Evolutionary conservation across 2,888 invertebrate genomes (phyloP), one percentile per base, ranked within the genome.

Genomic region (Micropterix aruncella): DNA sequence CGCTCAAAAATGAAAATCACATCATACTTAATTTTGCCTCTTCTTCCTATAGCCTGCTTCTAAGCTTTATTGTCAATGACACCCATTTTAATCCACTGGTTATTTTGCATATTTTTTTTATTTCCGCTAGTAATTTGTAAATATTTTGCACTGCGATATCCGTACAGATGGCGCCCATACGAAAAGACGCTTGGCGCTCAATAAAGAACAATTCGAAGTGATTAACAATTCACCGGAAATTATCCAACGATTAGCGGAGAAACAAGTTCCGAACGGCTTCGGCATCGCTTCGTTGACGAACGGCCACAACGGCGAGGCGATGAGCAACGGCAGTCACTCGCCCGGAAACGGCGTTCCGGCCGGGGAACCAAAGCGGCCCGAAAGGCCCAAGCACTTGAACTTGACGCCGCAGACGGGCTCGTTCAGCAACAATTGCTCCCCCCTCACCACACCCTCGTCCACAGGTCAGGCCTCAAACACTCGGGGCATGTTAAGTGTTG

Each of bases 121-220:
- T 12, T 27, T 27, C 12, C 12, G 12, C 12, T 27, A n/a, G n/a
- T 38, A 38, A 38, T 15, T 16, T 18, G 12, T 40, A 40, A 12
- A 16, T 18, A 40, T 40, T 40, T 40, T 40, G 40, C 18, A 16
- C 18, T 18, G 16, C 15, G 9, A 16, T 40, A 16, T 47, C 39
- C 45, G 27, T 63, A 61, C 70, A 71, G 71, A 70, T 70, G 71
- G 70, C 70, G 70, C 70, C 66, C 69, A 70, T 68, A 66, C 68
- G 70, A 70, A 70, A 66, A 61, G 70, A 65, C 69, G 71, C 58
- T 69, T 70, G 66, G 71, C 70, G 60, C 70, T 71, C 64, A 70
- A 70, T 65, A 65, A 69, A 60, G 71, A 71, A 59, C 68, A 71
- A 60, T 67, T 71, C 66, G 71, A 71, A 62, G 71, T 68, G 57